Percentiles rank a stretch among this genome's conserved stretches.
Conservation (phyloP, 2,113 vertebrate genomes). For the Psittacara wagleri region DNA sequence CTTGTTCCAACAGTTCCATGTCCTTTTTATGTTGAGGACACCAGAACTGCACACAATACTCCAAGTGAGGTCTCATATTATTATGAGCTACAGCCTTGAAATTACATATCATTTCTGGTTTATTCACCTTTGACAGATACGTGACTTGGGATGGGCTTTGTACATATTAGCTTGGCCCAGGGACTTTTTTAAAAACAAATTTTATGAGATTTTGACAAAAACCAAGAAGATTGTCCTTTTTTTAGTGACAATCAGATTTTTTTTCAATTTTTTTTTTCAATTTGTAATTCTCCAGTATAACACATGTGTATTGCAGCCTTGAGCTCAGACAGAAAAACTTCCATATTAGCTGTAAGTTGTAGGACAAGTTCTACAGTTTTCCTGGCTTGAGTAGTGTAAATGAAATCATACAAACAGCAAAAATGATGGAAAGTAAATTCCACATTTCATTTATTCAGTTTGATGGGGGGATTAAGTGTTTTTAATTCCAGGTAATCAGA, state of each 20-base stretch:
- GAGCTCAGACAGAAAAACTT: neutral
- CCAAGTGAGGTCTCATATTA: neutral
- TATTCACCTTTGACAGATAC: neutral
- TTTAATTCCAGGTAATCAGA: neutral
- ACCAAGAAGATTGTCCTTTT: neutral
- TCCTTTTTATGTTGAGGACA: too few species aligned
- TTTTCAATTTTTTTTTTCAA: neutral
- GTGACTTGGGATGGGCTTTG: neutral
- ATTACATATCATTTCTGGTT: neutral
- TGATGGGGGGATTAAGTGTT: neutral
- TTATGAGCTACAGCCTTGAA: neutral
- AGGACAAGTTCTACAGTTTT: neutral
- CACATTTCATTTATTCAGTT: neutral
- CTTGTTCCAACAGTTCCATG: too few species aligned
- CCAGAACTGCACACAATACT: too few species aligned
- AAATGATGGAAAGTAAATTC: neutral
- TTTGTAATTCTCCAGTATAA: neutral
- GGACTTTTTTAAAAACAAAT: neutral
- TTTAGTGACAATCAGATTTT: neutral
- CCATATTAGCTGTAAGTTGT: neutral
- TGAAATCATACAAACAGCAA: neutral
- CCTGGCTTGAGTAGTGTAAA: neutral
- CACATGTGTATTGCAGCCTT: neutral
- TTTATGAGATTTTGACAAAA: neutral
- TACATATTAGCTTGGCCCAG: neutral